phyloP scores from a whole-genome alignment of 2,113 vertebrate species.

The Passer montanus region DNA sequence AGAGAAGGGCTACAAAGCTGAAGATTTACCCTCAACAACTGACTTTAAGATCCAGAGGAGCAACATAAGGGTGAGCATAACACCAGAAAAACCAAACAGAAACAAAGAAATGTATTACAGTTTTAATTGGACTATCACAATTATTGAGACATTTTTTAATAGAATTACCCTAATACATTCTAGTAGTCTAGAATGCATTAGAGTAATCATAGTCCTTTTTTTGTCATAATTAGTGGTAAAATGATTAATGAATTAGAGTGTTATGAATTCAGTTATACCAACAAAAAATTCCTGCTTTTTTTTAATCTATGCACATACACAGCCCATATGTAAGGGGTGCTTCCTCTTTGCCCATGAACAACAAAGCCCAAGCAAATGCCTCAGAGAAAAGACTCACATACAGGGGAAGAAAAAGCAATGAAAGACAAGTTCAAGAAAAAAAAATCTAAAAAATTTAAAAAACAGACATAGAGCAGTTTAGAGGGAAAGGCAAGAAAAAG shows the following conservation, averaged over 20 bases:
- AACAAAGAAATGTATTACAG: background rate
- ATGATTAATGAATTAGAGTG: background rate
- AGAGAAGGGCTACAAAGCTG: background rate
- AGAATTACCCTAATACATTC: background rate
- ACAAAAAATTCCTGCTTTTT: background rate
- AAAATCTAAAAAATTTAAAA: background rate
- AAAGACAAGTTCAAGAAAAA: background rate
- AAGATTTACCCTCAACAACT: background rate
- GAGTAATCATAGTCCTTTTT: background rate
- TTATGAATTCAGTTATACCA: background rate
- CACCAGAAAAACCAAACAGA: background rate
- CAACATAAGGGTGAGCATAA: background rate
- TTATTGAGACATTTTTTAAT: background rate
- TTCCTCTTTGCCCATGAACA: background rate
- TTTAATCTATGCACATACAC: background rate
- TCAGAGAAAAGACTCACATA: background rate
- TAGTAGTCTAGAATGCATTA: no score
- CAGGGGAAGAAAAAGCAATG: background rate
- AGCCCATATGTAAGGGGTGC: fast-evolving
- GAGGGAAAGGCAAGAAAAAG: background rate
- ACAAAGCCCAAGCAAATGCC: background rate
- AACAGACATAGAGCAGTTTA: background rate
- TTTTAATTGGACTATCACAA: background rate
- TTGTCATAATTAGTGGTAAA: background rate
- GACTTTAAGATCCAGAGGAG: background rate